These are phyloP conservation scores for Otolemur crassicaudatus DNA, from an alignment of 2,797 vertebrate genomes.

Conservation along the genomic window DNA sequence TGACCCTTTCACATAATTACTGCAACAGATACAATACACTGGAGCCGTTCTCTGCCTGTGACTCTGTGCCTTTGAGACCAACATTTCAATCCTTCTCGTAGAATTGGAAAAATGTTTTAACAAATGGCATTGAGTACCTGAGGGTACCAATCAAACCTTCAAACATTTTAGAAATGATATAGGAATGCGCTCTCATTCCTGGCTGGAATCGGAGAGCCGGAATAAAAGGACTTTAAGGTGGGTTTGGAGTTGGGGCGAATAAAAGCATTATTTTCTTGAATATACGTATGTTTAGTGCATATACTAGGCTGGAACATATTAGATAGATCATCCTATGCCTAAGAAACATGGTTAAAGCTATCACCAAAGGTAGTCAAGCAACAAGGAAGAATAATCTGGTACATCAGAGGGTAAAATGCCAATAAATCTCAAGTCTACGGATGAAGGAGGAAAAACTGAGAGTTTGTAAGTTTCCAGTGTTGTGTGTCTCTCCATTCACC, in stretches of 20 bases:
- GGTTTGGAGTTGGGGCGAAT: background rate
- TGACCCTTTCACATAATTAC: background rate
- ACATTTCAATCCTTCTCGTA: background rate
- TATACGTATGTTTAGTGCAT: background rate
- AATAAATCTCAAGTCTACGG: background rate
- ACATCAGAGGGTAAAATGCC: background rate
- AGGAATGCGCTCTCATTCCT: background rate
- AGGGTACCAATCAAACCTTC: background rate
- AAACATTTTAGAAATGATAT: background rate
- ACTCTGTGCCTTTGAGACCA: background rate
- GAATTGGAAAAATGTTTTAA: background rate
- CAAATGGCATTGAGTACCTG: background rate
- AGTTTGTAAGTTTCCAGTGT: background rate
- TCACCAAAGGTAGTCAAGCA: background rate
- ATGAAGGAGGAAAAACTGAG: background rate
- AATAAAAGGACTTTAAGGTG: background rate
- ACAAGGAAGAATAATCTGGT: background rate
- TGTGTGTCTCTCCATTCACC: background rate
- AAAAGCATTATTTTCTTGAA: background rate
- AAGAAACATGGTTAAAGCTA: background rate
- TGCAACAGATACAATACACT: background rate
- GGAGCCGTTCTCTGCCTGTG: fast-evolving
- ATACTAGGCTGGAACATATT: background rate
- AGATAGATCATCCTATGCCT: background rate
- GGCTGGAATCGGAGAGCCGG: background rate